Evolutionary conservation across 2,888 invertebrate genomes (phyloP).

Genomic region (Pedicia rivosa): DNA sequence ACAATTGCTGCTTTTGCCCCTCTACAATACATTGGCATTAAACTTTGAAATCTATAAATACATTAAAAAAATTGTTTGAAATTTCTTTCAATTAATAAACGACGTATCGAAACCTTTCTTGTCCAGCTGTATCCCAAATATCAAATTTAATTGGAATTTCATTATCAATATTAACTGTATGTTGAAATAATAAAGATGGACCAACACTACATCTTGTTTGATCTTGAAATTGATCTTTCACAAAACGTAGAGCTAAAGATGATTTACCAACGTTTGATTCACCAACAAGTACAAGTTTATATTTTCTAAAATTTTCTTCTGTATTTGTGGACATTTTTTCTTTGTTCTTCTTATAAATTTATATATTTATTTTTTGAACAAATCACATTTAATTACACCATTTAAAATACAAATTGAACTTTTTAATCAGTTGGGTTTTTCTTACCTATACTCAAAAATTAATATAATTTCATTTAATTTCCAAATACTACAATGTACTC

Average conservation of each 20-base stretch:
- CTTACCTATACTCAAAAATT: no score
- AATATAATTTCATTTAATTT: no score
- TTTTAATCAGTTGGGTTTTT: no score
- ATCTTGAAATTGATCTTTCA: slow-evolving; percentile 99
- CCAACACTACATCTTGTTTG: slow-evolving; percentile 99
- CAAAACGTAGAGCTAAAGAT: slow-evolving; percentile 95
- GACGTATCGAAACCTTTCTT: slow-evolving; percentile 54
- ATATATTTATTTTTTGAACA: no score
- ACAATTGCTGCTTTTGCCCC: slow-evolving; percentile 98
- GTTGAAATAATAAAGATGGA: slow-evolving; percentile 98
- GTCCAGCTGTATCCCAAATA: slow-evolving; percentile 97
- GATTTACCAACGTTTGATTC: slow-evolving; percentile 99
- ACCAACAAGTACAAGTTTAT: slow-evolving; percentile 95
- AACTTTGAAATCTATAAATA: slow-evolving; percentile 74
- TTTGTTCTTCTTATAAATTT: no score
- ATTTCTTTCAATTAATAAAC: no score
- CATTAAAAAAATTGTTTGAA: no score
- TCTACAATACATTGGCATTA: slow-evolving; percentile 99
- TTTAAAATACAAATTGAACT: no score
- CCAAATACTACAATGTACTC: no score
- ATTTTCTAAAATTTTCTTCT: slow-evolving; percentile 97
- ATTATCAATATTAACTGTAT: slow-evolving; percentile 96
- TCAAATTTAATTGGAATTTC: slow-evolving; percentile 99
- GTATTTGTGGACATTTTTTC: no score
- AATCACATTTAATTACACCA: no score